Percentiles rank a stretch among this genome's conserved stretches.
phyloP scores from a whole-genome alignment of 2,113 vertebrate genomes.

The Mesembrinibis cayennensis region DNA sequence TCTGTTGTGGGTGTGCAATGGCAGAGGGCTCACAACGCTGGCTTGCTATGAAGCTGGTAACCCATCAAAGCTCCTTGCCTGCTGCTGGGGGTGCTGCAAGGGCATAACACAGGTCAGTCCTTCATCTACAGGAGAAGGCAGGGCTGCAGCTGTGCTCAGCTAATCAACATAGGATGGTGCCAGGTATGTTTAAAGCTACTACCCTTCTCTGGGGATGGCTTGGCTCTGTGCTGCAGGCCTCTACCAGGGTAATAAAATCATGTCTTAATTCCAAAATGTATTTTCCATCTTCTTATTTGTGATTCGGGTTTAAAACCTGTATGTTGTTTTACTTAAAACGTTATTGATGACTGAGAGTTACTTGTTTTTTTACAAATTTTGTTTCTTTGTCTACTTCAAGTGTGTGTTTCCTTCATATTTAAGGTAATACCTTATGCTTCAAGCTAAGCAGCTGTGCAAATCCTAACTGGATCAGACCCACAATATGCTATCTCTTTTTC shows the following conservation, averaged over 20 bases:
- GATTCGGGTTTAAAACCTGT: neutral
- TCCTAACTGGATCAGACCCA: neutral
- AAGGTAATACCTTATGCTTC: neutral
- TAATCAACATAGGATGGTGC: neutral
- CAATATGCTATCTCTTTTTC: neutral
- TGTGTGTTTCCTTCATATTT: neutral
- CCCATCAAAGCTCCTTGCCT: neutral
- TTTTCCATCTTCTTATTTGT: neutral
- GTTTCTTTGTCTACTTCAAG: neutral
- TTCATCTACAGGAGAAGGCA: neutral
- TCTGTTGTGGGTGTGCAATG: neutral
- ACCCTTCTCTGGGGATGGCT: neutral
- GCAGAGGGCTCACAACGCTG: neutral
- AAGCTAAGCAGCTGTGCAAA: slow-evolving; percentile 7
- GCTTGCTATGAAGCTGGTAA: neutral
- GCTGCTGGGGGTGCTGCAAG: neutral
- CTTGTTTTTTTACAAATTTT: neutral
- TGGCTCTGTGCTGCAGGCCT: neutral
- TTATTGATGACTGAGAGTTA: neutral
- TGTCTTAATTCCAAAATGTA: neutral
- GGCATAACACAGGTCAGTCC: neutral
- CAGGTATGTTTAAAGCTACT: neutral
- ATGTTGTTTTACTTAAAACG: neutral
- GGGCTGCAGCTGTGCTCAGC: neutral
- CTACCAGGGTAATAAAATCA: neutral